Evolutionary conservation across 2,888 invertebrate species (phyloP).

Genomic region (Brachypalpus laphriformis): DNA sequence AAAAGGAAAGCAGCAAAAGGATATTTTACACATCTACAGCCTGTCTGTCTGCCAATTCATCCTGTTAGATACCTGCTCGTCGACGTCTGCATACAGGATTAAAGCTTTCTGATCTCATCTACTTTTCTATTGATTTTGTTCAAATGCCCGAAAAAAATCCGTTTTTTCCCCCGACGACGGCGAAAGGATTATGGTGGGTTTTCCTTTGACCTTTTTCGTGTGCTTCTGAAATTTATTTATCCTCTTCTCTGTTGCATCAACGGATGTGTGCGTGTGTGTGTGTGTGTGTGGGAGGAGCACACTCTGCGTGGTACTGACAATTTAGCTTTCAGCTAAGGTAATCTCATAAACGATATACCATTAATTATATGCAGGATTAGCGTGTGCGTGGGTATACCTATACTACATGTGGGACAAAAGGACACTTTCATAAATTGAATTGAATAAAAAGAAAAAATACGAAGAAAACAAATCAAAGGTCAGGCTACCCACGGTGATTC

Average conservation of each 20-base stretch:
- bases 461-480: conserved; percentile 10
- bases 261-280: not conserved
- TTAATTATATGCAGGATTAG: conserved; percentile 53
- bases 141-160: conserved; percentile 40
- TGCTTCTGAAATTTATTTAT: conserved; percentile 1
- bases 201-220: conserved; percentile 9
- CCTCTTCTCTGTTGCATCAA: not conserved
- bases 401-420: conserved; percentile 6
- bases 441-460: not conserved
- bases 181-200: conserved; percentile 9
- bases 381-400: conserved; percentile 5
- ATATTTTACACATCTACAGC: not conserved
- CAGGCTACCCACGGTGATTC: not conserved
- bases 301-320: conserved; percentile 29
- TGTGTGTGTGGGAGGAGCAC: not conserved
- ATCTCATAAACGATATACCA: conserved; percentile 40
- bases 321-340: conserved; percentile 43
- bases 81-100: conserved; percentile 18
- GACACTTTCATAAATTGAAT: not conserved
- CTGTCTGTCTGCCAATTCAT: conserved; percentile 12
- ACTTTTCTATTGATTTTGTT: conserved; percentile 42
- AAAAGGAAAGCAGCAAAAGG: not conserved
- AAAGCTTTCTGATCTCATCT: not conserved
- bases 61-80: not conserved
- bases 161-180: conserved; percentile 11